Base-by-base conservation (phyloP, 37 sponge, comb jelly and placozoan genomes). In the Amphimedon queenslandica region DNA sequence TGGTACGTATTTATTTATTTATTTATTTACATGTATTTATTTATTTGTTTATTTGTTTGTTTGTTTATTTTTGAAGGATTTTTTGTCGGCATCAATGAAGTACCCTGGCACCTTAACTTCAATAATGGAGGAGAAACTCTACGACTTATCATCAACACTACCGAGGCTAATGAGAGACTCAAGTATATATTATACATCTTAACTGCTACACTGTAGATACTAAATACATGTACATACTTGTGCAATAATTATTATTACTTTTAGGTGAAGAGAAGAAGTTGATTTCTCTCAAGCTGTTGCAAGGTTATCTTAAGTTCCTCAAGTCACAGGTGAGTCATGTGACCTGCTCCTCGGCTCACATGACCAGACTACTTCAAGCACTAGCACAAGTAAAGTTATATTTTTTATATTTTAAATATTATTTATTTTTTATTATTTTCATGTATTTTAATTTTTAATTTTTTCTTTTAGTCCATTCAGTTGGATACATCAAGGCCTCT, bases 231-330 rank as follows among this genome's bases (percentile, higher is more conserved):
- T 76, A 40, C 25, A 39, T n/a, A 63, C 29, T 27, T 47, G 29
- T 76, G 20, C 37, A 76, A n/a, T 25, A 36, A 10, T 35, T 58
- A n/a, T 43, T 76, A 36, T 11, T 55, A 8, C 31, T 58, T 28
- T 42, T 64, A 74, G 73, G 55, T 42, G 86, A 85, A 55, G 30
- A 36, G 0, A 55, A 63, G 16, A 90, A 90, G 51, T 34, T 79
- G 61, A 63, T 81, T n/a, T 68, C 66, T 1, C 53, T 85, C n/a
- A 73, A 81, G 28, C 71, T 90, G 32, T 37, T 90, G 10, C 64
- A 73, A 13, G 91, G 91, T 1, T 90, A 82, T 64, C 58, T 90
- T 43, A 30, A 64, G 55, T 55, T 85, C 37, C 79, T 85, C 1
- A 83, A 83, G 18, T 57, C 81, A 37, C 82, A 53, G 37, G 65